These are phyloP conservation scores for Microctenopoma steveboyesi DNA, from an alignment of 2,797 vertebrate genomes.

Conservation along the genomic window DNA sequence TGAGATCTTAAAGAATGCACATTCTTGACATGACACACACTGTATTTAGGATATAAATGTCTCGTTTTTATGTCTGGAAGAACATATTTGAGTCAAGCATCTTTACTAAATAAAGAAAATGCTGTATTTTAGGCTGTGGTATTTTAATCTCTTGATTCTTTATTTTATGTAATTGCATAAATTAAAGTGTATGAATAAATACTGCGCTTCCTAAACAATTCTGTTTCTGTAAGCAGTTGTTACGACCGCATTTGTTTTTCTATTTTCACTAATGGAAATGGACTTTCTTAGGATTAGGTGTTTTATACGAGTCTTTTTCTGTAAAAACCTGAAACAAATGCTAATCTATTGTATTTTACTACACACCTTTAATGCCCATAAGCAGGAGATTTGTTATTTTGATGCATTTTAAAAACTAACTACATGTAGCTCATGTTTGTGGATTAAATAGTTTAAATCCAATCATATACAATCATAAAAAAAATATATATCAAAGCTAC, in stretches of 20 bases:
- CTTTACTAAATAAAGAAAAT: slow-evolving; percentile 15
- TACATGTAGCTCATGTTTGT: too few species aligned
- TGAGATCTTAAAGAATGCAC: too few species aligned
- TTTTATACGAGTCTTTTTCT: slow-evolving; percentile 6
- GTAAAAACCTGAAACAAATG: slow-evolving; percentile 5
- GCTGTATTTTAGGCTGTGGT: slow-evolving; percentile 1
- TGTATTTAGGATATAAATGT: background rate
- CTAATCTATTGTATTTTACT: slow-evolving; percentile 28
- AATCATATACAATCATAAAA: background rate
- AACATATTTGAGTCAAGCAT: slow-evolving; percentile 8
- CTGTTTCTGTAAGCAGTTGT: slow-evolving; percentile 1
- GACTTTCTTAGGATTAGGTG: slow-evolving; percentile 3
- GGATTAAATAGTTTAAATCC: slow-evolving; percentile 5
- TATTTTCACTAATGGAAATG: background rate
- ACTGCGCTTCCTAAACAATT: background rate
- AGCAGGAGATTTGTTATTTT: slow-evolving; percentile 26
- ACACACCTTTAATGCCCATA: slow-evolving; percentile 29
- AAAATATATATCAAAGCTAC: background rate
- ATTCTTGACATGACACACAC: too few species aligned
- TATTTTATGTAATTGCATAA: slow-evolving; percentile 16
- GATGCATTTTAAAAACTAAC: background rate
- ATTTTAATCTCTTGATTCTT: background rate
- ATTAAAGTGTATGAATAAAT: slow-evolving; percentile 7
- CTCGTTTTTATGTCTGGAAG: background rate
- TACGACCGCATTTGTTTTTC: background rate